Base-by-base conservation (phyloP, 2,888 invertebrate species). In the Drosophila nigritarsus region DNA sequence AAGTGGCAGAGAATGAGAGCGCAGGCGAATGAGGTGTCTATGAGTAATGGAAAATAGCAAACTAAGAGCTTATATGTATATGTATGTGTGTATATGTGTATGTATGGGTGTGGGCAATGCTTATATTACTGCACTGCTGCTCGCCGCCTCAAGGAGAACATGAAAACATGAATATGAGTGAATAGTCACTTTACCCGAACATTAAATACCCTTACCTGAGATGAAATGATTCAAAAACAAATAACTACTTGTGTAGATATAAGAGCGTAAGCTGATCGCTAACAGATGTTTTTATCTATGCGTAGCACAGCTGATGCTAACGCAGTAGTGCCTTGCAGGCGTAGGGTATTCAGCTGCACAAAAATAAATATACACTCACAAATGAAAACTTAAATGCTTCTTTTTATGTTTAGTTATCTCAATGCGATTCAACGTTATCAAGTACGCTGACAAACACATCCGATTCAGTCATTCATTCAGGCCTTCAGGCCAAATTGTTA, bases 1-100 rank as follows among this genome's bases (percentile, higher is more conserved):
- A 13, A 24, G 58, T 42, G 42, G 29, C n/a, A 62, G 58, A 56
- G 38, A 20, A 60, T 18, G 58, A n/a, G 45, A 58, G 40, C 42
- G 42, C 36, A 24, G 32, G 24, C 13, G 40, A 72, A 36, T 55
- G 38, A 15, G 42, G 29, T 49, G 29, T 15, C 18, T 59, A 73
- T 84, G 84, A 82, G 80, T 80, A 84, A 83, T 71, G 70, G 73
- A 71, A 61, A 73, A 58, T 48, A 63, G 8, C 49, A 55, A 45
- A 20, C 7, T 45, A 77, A 58, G 34, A 60, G 58, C 36, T 56
- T 34, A 63, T 50, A 54, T 53, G 38, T 20, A 40, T 30, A 6
- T n/a, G 34, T 32, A 38, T 61, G 49, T 56, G 49, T n/a, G 36
- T 30, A 38, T 61, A 45, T 60, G 49, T 62, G 29, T 54, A 42